A percentile compares a stretch with the other conserved stretches of the same genome.
Conservation (phyloP, 2,113 vertebrate species). For the Anseranas semipalmata region DNA sequence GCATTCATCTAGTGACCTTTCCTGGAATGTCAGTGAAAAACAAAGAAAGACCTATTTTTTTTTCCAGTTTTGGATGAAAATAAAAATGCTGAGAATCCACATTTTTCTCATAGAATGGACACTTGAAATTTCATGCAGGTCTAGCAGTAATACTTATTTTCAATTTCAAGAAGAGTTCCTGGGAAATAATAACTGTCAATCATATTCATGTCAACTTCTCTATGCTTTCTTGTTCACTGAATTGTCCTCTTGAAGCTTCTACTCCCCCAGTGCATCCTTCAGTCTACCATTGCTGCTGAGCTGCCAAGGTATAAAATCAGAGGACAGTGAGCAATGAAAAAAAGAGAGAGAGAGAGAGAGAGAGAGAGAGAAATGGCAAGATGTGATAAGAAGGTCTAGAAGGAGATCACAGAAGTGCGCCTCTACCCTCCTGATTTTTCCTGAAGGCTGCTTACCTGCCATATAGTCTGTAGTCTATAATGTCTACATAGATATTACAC, state of each 20-base stretch:
- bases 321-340: neutral
- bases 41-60: neutral
- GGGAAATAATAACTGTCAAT: slow-evolving; percentile 35
- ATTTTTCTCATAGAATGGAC: neutral
- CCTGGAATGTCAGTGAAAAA: neutral
- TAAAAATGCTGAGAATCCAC: neutral
- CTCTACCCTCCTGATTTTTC: neutral
- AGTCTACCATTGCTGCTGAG: neutral
- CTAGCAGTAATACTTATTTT: neutral
- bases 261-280: neutral
- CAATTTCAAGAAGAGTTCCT: slow-evolving; percentile 27
- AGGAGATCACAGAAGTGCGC: neutral
- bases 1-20: neutral
- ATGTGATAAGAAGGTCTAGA: neutral
- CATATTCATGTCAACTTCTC: slow-evolving; percentile 9
- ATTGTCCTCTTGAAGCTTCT: neutral
- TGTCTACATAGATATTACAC: neutral
- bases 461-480: neutral
- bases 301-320: neutral
- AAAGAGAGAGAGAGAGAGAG: neutral
- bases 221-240: slow-evolving; percentile 2
- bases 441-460: neutral
- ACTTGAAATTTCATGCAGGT: neutral
- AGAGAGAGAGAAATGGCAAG: neutral
- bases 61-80: neutral